Evolutionary conservation across 2,797 vertebrate genomes (phyloP).

Genomic region (Spinus olivaceus): DNA sequence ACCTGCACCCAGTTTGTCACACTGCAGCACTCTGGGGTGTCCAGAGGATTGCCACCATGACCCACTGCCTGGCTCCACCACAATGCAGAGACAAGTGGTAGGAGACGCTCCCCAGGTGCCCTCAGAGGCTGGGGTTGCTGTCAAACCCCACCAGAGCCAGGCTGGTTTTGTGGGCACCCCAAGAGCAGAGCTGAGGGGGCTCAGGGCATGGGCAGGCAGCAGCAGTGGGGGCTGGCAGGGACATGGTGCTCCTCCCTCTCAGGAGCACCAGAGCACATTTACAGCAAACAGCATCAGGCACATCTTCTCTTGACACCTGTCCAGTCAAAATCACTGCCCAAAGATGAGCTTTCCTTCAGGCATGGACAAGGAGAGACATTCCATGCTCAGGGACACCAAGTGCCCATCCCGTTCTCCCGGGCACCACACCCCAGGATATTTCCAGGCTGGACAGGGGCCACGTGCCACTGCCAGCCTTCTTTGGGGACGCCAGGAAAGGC

Average conservation of each 20-base stretch:
- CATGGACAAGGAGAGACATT: neutral
- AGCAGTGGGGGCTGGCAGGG: neutral
- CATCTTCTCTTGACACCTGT: neutral
- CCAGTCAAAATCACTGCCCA: neutral
- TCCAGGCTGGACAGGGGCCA: neutral
- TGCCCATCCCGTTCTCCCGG: rapidly evolving
- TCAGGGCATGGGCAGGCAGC: neutral
- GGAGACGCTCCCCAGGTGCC: rapidly evolving
- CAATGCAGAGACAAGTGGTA: rapidly evolving
- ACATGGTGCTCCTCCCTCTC: rapidly evolving
- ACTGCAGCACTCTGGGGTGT: neutral
- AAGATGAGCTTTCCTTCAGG: neutral
- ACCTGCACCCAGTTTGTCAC: neutral
- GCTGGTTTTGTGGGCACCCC: neutral
- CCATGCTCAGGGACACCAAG: neutral
- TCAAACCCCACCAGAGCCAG: neutral
- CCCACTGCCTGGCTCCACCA: neutral
- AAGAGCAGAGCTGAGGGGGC: neutral
- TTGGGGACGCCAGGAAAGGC: neutral
- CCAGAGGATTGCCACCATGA: neutral
- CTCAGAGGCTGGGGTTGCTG: neutral
- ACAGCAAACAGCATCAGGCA: neutral
- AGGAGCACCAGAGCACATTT: neutral
- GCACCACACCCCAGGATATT: neutral
- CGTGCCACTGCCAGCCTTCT: neutral